Evolutionary conservation across 1,140 invertebrate genomes (phyloP).

Genomic region (Littorina saxatilis): DNA sequence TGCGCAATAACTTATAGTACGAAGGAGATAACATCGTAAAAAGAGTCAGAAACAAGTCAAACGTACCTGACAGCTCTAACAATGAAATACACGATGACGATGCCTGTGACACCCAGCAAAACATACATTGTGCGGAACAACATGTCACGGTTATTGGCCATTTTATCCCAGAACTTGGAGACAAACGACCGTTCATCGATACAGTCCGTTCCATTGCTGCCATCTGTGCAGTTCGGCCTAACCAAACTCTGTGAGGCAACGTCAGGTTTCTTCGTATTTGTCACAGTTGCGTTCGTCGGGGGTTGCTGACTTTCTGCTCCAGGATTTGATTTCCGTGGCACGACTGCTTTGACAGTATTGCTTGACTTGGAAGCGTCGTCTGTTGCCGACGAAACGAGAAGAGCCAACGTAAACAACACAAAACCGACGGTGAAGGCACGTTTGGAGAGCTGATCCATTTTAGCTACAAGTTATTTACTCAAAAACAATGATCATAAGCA

Average conservation of each 20-base stretch:
- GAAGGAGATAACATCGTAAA: no score
- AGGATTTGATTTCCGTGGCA: neutral
- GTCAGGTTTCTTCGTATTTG: constrained; percentile 13
- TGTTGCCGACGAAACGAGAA: constrained; percentile 22
- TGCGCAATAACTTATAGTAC: no score
- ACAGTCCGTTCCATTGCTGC: neutral
- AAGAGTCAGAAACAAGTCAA: no score
- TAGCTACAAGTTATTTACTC: neutral
- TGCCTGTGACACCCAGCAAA: constrained; percentile 52
- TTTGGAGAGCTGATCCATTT: constrained; percentile 23
- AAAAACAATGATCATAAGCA: neutral
- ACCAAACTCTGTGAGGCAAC: neutral
- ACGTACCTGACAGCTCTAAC: constrained; percentile 54
- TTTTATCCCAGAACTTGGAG: constrained; percentile 7
- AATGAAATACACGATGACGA: constrained; percentile 57
- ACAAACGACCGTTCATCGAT: neutral
- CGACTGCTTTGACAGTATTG: neutral
- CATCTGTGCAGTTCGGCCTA: neutral
- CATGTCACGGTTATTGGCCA: constrained; percentile 54
- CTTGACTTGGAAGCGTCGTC: neutral
- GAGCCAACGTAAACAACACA: constrained; percentile 10
- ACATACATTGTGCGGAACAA: constrained; percentile 59
- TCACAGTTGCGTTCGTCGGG: neutral
- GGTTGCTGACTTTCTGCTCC: neutral
- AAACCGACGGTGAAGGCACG: constrained; percentile 32